Conservation (phyloP, 92 coral and sea anemone species). For the Diadumene lineata region DNA sequence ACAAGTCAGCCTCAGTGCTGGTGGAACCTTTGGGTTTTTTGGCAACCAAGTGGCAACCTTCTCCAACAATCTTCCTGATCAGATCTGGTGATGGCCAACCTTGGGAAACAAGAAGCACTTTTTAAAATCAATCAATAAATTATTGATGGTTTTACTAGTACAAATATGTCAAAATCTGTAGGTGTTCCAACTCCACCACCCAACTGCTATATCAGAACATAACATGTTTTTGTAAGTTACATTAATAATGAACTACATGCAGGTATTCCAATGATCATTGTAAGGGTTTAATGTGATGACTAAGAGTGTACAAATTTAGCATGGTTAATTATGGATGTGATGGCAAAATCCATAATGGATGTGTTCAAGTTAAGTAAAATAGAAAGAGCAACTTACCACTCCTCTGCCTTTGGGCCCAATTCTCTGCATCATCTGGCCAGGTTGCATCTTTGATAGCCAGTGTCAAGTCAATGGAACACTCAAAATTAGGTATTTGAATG, state of each 20-base stretch:
- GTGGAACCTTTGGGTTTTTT: conserved; percentile 50
- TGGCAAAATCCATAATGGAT: too few species aligned
- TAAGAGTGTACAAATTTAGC: too few species aligned
- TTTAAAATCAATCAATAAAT: too few species aligned
- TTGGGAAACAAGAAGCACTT: conserved; percentile 1
- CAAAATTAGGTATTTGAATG: conserved; percentile 2
- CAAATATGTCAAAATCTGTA: too few species aligned
- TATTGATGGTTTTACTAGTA: too few species aligned
- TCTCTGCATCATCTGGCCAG: conserved; percentile 70
- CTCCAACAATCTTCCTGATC: conserved; percentile 26
- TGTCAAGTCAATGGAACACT: conserved; percentile 48
- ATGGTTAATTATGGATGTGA: neutral
- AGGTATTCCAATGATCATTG: too few species aligned
- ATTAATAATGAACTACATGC: too few species aligned
- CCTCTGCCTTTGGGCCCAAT: conserved; percentile 64
- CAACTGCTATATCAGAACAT: too few species aligned
- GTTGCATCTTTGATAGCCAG: conserved; percentile 50
- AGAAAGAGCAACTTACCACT: conserved; percentile 47
- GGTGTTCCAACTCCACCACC: too few species aligned
- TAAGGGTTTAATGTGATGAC: too few species aligned
- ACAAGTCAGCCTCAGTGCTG: conserved; percentile 25
- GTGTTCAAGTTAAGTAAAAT: too few species aligned
- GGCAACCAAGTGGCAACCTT: conserved; percentile 77
- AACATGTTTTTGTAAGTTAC: too few species aligned
- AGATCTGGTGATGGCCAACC: conserved; percentile 66